A percentile compares a stretch with the other conserved stretches of the same genome.
Evolutionary conservation across 1,140 invertebrate species (phyloP).

Genomic region (Acromyrmex charruanus): DNA sequence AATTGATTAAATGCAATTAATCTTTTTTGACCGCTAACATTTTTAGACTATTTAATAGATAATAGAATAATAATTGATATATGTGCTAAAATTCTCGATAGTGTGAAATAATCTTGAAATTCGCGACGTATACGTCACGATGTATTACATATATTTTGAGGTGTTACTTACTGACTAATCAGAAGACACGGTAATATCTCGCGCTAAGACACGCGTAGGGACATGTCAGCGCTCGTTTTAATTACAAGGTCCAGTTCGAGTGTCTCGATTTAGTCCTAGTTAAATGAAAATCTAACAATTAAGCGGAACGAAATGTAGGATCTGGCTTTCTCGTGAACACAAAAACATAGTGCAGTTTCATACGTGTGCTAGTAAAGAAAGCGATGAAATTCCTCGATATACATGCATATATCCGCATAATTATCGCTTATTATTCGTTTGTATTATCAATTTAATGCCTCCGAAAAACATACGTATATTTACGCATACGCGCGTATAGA

Average conservation of each 20-base stretch:
- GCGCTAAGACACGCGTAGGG: too few species aligned
- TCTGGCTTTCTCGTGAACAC: conserved; percentile 3
- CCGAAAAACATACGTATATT: conserved; percentile 27
- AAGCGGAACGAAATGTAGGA: neutral
- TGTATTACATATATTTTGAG: neutral
- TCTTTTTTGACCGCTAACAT: conserved; percentile 29
- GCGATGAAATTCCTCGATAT: neutral
- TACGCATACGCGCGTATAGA: conserved; percentile 17
- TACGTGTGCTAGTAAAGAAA: conserved; percentile 17
- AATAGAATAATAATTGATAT: conserved; percentile 21
- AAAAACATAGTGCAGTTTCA: neutral
- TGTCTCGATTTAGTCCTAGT: neutral
- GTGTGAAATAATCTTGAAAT: neutral
- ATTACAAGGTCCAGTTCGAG: too few species aligned
- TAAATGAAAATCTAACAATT: conserved; percentile 8
- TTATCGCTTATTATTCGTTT: conserved; percentile 34
- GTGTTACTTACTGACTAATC: neutral
- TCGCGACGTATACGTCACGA: neutral
- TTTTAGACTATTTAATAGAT: conserved; percentile 26
- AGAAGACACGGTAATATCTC: too few species aligned
- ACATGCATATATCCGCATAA: neutral
- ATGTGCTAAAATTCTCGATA: neutral
- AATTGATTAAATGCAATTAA: neutral
- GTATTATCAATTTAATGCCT: conserved; percentile 48
- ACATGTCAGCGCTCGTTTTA: too few species aligned